Evolutionary conservation across 2,797 vertebrate species (phyloP).

Genomic region (Amblyopsis hoosieri): DNA sequence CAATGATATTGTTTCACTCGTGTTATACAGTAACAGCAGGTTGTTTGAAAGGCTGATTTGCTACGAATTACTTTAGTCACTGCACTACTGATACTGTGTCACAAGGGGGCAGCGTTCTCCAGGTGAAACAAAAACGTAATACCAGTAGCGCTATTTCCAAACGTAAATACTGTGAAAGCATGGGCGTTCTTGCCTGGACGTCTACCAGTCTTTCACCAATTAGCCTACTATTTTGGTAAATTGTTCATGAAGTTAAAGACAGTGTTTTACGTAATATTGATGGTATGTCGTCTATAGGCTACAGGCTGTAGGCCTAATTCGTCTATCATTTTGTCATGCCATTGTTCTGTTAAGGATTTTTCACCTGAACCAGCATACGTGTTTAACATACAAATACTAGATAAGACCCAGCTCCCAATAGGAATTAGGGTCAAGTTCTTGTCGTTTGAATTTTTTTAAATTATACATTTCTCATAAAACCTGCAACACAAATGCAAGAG

Average conservation of each 20-base stretch:
- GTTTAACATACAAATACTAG: neutral
- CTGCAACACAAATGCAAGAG: constrained; percentile 37
- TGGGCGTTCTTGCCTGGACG: constrained; percentile 8
- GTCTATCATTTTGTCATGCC: constrained; percentile 27
- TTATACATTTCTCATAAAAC: constrained; percentile 26
- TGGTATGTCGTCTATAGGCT: neutral
- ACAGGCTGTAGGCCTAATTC: neutral
- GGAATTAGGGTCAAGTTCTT: constrained; percentile 5
- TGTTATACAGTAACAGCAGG: neutral
- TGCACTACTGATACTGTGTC: constrained; percentile 45
- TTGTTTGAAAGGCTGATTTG: neutral
- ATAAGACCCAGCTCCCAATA: neutral
- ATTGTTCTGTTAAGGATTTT: constrained; percentile 43
- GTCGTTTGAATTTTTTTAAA: neutral
- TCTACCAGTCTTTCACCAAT: constrained; percentile 2
- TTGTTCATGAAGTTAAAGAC: neutral
- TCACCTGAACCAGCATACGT: neutral
- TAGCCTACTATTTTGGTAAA: constrained; percentile 13
- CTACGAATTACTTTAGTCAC: neutral
- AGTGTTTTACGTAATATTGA: constrained; percentile 8
- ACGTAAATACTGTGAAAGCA: constrained; percentile 10
- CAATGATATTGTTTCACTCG: constrained; percentile 1
- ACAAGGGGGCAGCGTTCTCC: constrained; percentile 57
- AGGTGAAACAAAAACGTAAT: constrained; percentile 39
- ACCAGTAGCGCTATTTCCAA: constrained; percentile 35